Evolutionary conservation across 2,113 vertebrate species (phyloP), one percentile per base, ranked within the genome.

Genomic region (Pavo muticus): DNA sequence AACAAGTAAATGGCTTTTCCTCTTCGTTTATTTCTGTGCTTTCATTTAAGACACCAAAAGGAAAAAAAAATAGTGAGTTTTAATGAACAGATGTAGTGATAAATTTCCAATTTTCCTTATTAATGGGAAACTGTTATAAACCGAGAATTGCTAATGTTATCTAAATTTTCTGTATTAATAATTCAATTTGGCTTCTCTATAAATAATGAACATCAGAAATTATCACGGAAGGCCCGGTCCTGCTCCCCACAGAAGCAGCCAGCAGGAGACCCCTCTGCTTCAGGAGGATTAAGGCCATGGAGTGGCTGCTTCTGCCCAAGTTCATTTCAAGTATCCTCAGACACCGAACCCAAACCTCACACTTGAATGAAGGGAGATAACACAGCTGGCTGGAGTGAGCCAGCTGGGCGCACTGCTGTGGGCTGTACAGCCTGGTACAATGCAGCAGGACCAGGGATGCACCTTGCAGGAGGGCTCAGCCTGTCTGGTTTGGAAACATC

Each of bases 21-120:
- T 59, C 84, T 79, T 68, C 40, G 39, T 77, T 96, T 95, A 84
- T 87, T 95, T 92, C 90, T 69, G 57, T 14, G 12, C 95, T 95
- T 97, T 92, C 88, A 93, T 84, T 94, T 77, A 63, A 92, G 81
- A 82, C 68, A 93, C 85, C 90, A 88, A 96, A 91, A 84, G 76
- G 39, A 70, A 42, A 61, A 72, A 45, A 90, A 76, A 65, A 60
- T 1, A 80, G 79, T 12, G 75, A 68, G 65, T 92, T 95, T 95
- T 97, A 97, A 97, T 95, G 95, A 95, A 74, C 69, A 96, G 97
- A 97, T 97, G 87, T 64, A 82, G 87, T 84, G 96, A 97, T 97
- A 97, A 97, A 96, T 97, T 97, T 97, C 95, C 95, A 96, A 97
- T 97, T 97, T 96, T 87, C 95, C 77, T 90, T 97, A 95, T 96